Percentiles rank a stretch among this genome's conserved stretches.
Evolutionary conservation across 92 coral and sea anemone genomes (phyloP).

Genomic region (Zoanthus sociatus): DNA sequence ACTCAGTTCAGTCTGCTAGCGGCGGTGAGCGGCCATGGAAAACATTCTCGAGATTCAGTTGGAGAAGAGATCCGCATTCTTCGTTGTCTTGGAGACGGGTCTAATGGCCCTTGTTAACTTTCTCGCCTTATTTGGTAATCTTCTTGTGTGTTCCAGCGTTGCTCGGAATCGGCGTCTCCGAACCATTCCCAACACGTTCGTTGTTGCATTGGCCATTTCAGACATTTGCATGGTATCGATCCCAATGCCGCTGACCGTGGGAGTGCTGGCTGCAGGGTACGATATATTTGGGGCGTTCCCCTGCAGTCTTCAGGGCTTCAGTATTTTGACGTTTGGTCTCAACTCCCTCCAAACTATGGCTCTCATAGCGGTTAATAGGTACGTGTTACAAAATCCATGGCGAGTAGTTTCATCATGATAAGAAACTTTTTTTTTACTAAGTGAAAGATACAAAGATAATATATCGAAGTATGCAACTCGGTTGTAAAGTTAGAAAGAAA

Average conservation of each 20-base stretch:
- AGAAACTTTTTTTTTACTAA: not conserved
- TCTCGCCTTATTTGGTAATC: slow-evolving; percentile 31
- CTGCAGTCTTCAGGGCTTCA: slow-evolving; percentile 31
- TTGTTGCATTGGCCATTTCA: slow-evolving; percentile 38
- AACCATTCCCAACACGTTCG: slow-evolving; percentile 42
- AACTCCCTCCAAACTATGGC: slow-evolving; percentile 48
- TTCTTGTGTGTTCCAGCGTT: slow-evolving; percentile 35
- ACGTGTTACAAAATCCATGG: not conserved
- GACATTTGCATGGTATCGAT: slow-evolving; percentile 38
- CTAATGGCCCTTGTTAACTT: slow-evolving; percentile 22
- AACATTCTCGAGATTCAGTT: not conserved
- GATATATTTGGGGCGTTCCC: slow-evolving; percentile 30
- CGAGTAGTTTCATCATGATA: not conserved
- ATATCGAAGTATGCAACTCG: too few species aligned
- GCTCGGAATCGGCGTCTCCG: slow-evolving; percentile 40
- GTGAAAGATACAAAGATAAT: too few species aligned
- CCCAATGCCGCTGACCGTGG: slow-evolving; percentile 42
- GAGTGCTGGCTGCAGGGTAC: slow-evolving; percentile 37
- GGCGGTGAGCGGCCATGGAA: not conserved
- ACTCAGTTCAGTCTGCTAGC: too few species aligned
- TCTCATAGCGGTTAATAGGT: slow-evolving; percentile 40
- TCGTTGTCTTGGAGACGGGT: slow-evolving; percentile 25
- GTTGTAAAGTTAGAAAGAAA: too few species aligned
- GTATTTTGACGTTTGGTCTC: slow-evolving; percentile 35
- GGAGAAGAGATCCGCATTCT: not conserved